Conservation (phyloP, 2,888 invertebrate species). For the Conchocele bisecta region DNA sequence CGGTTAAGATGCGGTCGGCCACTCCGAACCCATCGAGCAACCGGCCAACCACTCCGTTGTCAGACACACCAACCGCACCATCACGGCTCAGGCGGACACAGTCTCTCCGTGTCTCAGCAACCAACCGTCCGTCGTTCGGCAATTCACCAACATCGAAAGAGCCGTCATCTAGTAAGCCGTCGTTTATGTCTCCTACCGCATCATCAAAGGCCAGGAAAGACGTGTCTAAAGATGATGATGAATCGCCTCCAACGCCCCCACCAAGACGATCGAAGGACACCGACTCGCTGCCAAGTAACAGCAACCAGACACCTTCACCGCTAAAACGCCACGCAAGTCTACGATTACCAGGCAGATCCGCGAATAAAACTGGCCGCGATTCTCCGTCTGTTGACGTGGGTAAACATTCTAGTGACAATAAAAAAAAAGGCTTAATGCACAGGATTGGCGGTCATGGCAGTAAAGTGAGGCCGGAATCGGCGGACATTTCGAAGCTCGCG, state of each 20-base stretch:
- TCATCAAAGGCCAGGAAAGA: constrained; percentile 65
- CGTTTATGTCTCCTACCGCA: constrained; percentile 73
- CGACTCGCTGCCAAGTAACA: constrained; percentile 45
- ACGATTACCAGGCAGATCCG: constrained; percentile 49
- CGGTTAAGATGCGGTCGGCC: too few relatives aligned
- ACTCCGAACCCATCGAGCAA: constrained; percentile 17
- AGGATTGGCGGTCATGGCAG: constrained; percentile 49
- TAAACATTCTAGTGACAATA: constrained; percentile 41
- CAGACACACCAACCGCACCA: constrained; percentile 41
- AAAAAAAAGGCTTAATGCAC: constrained; percentile 53
- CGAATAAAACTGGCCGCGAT: constrained; percentile 41
- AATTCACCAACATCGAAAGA: constrained; percentile 32
- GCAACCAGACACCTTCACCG: constrained; percentile 44
- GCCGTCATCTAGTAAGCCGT: constrained; percentile 43
- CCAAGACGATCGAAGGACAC: constrained; percentile 53
- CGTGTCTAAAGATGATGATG: constrained; percentile 43
- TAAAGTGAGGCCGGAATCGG: constrained; percentile 51
- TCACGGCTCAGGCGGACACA: constrained; percentile 58
- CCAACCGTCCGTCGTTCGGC: constrained; percentile 42
- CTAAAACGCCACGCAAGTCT: constrained; percentile 68
- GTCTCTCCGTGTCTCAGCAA: constrained; percentile 56
- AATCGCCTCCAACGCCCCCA: constrained; percentile 56
- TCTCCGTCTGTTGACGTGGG: constrained; percentile 18
- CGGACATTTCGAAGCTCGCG: constrained; percentile 43
- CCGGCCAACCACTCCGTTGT: constrained; percentile 24